Evolutionary conservation across 1,140 invertebrate species (phyloP), one percentile per base, ranked within the genome.

Genomic region (Nomia melanderi): DNA sequence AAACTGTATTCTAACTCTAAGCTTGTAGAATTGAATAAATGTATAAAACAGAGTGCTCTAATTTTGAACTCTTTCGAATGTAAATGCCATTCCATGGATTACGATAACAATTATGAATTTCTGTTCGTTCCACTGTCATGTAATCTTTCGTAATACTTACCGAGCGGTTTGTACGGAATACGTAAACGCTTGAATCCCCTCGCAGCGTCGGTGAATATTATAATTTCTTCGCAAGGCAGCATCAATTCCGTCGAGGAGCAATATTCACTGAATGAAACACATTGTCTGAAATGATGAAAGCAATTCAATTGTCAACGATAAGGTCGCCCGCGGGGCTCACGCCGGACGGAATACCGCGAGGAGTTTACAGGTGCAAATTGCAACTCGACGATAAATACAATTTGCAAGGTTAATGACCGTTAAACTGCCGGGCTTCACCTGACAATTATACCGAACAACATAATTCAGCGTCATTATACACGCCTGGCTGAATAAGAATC

Each of bases 381-480:
- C 67, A 50, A 74, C 75, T 57, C 66, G 57, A 80, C 67, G 75
- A 83, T 80, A 84, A 83, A 74, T 71, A 73, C 36, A 76, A 80
- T 83, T 79, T 70, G 23, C 81, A 59, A 80, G 66, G 69, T 83
- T 77, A 72, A 83, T 77, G 79, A 77, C 78, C 78, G 81, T 84
- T 81, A 84, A 84, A 84, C 81, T 70, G 82, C 62, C 73, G 27
- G 59, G 72, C 74, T 64, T 84, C 54, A 50, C 36, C 73, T 62
- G 59, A 84, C 78, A 80, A 84, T 84, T 84, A 84, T 66, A 47
- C 53, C 60, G n/a, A 56, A 78, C 77, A 67, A 66, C 41, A 65
- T 77, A 83, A 84, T 83, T 84, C 57, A 20, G 66, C 64, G 57
- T 83, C 64, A 77, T 84, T 84, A 84, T 81, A 64, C 53, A 83